These are phyloP conservation scores for Girardinus metallicus DNA, from an alignment of 2,797 vertebrate species.

Conservation along the genomic window DNA sequence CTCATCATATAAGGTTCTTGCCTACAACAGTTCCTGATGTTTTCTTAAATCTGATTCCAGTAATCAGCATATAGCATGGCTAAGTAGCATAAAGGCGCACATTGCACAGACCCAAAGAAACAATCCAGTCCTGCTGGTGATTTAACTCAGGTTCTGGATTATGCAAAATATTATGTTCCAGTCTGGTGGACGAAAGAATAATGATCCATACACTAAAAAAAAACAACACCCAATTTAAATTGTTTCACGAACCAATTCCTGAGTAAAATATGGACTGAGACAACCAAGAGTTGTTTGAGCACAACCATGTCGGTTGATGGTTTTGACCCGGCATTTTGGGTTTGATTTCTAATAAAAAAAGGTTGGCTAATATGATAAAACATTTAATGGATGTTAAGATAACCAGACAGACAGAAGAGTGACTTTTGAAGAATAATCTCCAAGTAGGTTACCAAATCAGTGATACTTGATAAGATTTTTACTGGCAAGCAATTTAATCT, in stretches of 20 bases:
- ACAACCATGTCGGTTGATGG: neutral
- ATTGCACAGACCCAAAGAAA: neutral
- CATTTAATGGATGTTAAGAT: neutral
- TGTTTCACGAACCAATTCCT: neutral
- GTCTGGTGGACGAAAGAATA: neutral
- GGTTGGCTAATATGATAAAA: neutral
- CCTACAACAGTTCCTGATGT: constrained; percentile 33
- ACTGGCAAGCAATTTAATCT: neutral
- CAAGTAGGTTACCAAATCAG: neutral
- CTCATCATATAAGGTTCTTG: constrained; percentile 44
- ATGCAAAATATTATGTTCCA: neutral
- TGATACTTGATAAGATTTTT: neutral
- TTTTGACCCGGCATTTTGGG: no score
- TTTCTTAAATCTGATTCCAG: neutral
- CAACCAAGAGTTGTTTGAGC: neutral
- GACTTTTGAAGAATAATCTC: neutral
- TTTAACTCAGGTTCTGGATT: neutral
- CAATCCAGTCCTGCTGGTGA: neutral
- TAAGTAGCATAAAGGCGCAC: neutral
- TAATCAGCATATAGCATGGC: neutral
- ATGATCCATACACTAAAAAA: neutral
- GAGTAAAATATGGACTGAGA: neutral
- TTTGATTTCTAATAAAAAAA: neutral
- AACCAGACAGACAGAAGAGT: neutral
- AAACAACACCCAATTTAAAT: neutral